Base-by-base conservation (phyloP, 1,140 invertebrate genomes). In the Drosophila lowei region DNA sequence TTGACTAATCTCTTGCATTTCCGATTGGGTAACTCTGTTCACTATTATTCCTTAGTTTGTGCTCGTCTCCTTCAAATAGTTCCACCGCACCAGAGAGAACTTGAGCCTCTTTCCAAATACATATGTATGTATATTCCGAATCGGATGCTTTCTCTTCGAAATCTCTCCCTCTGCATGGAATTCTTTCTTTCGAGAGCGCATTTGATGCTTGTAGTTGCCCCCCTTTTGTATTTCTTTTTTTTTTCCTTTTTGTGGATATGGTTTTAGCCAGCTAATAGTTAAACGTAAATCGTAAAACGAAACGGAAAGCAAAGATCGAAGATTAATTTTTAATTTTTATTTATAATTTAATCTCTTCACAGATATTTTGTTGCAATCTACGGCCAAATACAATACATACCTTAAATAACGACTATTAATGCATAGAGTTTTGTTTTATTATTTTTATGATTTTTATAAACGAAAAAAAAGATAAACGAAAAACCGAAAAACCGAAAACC, bases 301-400 rank as follows among this genome's bases (percentile, higher is more conserved):
- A 74, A 64, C 61, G 34, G 58, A 60, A 55, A 62, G 58, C 61
- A 64, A 62, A 75, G 61, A 61, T 75, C 56, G 62, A 73, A 72
- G 49, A 89, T 84, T 68, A 74, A 89, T 85, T 89, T 86, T 85
- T 74, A 80, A 79, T 86, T 85, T 74, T 85, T 90, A 90, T 88
- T 90, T 89, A 89, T 84, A 77, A 90, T 90, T 90, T 89, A 88
- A 89, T 90, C 84, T 90, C 75, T 90, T 90, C 89, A 90, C 89
- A 90, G 89, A 90, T 90, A 90, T 90, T 90, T 86, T 90, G 81
- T 90, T 90, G 89, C 89, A 90, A 90, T 90, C 89, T 90, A 90
- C 89, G 81, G 89, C 89, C 89, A 90, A 90, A 90, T 88, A 90
- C 79, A 86, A 90, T 88, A 90, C 79, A 86, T 90, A 86, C 89